Evolutionary conservation across 2,797 vertebrate genomes (phyloP), one percentile per base, ranked within the genome.

Genomic region (Sorex maritimensis): DNA sequence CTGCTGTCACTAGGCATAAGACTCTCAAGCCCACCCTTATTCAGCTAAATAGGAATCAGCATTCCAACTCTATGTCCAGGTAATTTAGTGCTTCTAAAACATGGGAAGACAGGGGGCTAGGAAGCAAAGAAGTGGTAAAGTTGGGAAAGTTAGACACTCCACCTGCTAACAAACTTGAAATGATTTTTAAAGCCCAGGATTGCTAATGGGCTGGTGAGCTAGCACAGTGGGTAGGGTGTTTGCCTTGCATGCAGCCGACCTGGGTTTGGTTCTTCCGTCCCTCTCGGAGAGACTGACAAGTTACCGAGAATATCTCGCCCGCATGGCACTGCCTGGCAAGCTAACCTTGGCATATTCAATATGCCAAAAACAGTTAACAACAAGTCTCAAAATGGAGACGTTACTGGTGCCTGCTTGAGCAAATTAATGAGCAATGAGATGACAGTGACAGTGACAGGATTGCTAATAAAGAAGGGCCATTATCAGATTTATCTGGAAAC

Each of bases 401-500:
- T 34, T 34, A 34, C 34, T 34, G 34, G 34, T 34, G 34, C 34
- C 34, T 34, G 34, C 34, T 34, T 34, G 34, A 34, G 34, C 34
- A 34, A 34, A 34, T 34, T 34, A 34, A 34, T 34, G 34, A 34
- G 34, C 34, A 34, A 34, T 2, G 34, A 34, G 34, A 2, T 34
- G 34, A 34, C 34, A 34, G 34, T 34, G 34, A 34, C 34, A 34
- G 34, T 34, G 34, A 58, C 14, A n/a, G 78, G n/a, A 24, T 75
- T 86, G 61, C 61, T 80, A 72, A 68, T 73, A 21, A 65, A 82
- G 73, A 92, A 79, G 23, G 81, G 28, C 81, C 6, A 58, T 69
- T 55, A 26, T 34, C 41, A 86, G 82, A 85, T 79, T 77, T 46
- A 21, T 15, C 41, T 79, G 19, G n/a, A 91, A 86, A 80, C 82